Evolutionary conservation across 2,888 invertebrate species (phyloP), one percentile per base, ranked within the genome.

Genomic region (Pomacea canaliculata): DNA sequence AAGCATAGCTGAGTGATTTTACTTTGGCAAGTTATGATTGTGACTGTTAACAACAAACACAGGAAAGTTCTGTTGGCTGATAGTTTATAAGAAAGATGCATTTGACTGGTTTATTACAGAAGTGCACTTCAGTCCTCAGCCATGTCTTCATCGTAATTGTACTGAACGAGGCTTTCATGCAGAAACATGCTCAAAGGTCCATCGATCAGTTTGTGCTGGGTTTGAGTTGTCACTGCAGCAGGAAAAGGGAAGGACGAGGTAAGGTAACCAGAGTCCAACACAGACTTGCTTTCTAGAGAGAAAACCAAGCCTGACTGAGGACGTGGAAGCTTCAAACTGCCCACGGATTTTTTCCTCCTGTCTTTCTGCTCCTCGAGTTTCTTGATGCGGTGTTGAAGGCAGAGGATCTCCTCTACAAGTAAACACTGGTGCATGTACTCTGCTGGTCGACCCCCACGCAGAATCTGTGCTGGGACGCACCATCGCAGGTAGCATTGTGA

Each of bases 401-500:
- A 83, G n/a, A 89, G 80, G 59, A 92, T 88, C 80, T 92, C 91
- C 75, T 91, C 89, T 12, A 90, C 87, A 80, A 92, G 84, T 66
- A 89, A 83, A 71, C 90, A 89, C 82, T 90, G 90, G 68, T 89
- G 90, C 18, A 92, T 85, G 80, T 90, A 91, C 71, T 87, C 86
- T 0, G 89, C 86, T 9, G 91, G 90, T 76, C 88, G 82, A 0
- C 95, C 95, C 19, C 95, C 94, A 81, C 93, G 93, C 27, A 93
- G 92, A 79, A 95, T 94, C 91, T 97, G 96, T 10, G 96, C 93
- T 37, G 95, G 94, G 37, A 95, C 94, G 87, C 96, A 93, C 96
- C 96, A 97, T 51, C 97, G 94, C 89, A 96, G 95, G 92, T 96
- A 97, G 92, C 96, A 97, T 90, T 96, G 96, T 77, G 94, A 92